Evolutionary conservation across 2,888 invertebrate genomes (phyloP).

Genomic region (Lumbricus terrestris): DNA sequence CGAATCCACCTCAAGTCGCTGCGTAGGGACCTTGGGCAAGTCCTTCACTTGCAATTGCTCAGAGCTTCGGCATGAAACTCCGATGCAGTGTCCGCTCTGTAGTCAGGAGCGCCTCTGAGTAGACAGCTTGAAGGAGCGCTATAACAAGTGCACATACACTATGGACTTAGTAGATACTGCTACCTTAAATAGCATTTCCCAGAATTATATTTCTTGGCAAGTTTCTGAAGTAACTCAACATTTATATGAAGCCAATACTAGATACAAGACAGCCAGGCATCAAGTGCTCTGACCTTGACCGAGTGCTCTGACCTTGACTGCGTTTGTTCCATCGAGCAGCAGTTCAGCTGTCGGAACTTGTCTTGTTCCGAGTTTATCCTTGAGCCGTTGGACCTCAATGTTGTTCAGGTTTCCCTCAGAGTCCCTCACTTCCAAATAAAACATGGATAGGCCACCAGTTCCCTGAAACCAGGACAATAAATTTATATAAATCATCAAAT

Average conservation of each 20-base stretch:
- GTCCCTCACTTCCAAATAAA: slow-evolving; percentile 60
- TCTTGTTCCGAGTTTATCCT: slow-evolving; percentile 65
- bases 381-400: slow-evolving; percentile 62
- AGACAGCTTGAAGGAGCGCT: too few species aligned
- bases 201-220: background rate
- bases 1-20: too few species aligned
- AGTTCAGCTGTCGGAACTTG: slow-evolving; percentile 66
- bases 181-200: background rate
- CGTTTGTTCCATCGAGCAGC: slow-evolving; percentile 62
- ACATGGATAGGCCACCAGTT: slow-evolving; percentile 62
- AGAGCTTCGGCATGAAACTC: too few species aligned
- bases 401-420: slow-evolving; percentile 60
- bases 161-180: background rate
- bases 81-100: too few species aligned
- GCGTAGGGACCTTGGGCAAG: too few species aligned
- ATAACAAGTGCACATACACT: too few species aligned
- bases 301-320: slow-evolving; percentile 59
- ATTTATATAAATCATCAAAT: background rate
- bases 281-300: slow-evolving; percentile 47
- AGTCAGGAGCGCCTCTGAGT: too few species aligned
- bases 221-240: background rate
- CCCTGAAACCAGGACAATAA: slow-evolving; percentile 51
- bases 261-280: background rate
- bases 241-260: background rate
- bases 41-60: too few species aligned